These are phyloP conservation scores for Decapterus maruadsi DNA, from an alignment of 2,797 vertebrate species.

Conservation along the genomic window DNA sequence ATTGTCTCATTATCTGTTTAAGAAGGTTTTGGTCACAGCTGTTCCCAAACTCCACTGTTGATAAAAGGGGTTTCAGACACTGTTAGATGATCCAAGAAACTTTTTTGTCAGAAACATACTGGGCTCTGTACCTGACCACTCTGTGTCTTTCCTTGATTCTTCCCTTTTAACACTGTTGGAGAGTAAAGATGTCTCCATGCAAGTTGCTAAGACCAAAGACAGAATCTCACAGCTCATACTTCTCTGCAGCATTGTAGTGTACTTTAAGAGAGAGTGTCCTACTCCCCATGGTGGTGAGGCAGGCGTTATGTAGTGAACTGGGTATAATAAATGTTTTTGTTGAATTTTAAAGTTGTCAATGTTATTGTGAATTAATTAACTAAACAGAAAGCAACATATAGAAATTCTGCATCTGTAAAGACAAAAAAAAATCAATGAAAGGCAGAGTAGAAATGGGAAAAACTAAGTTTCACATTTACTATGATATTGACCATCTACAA, in stretches of 20 bases:
- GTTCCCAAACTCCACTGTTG: not conserved
- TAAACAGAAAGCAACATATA: not conserved
- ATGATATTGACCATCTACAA: not conserved
- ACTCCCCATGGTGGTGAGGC: constrained; percentile 9
- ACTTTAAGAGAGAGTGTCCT: not conserved
- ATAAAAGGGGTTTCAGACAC: not conserved
- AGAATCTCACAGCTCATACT: not conserved
- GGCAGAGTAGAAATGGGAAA: not conserved
- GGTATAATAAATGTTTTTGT: not conserved
- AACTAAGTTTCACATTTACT: not conserved
- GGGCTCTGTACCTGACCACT: constrained; percentile 7
- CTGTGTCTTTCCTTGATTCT: not conserved
- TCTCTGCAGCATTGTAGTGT: not conserved
- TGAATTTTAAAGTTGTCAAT: not conserved
- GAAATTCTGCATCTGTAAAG: not conserved
- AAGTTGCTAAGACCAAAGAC: not conserved
- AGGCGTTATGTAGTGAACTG: not conserved
- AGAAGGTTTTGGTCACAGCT: not conserved
- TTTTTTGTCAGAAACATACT: not conserved
- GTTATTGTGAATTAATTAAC: not conserved
- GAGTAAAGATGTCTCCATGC: constrained; percentile 1
- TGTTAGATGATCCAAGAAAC: constrained; percentile 1
- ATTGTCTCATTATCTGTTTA: not conserved
- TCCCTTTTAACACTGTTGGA: constrained; percentile 9
- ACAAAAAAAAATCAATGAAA: not conserved